Percentiles rank a stretch among this genome's conserved stretches.
These are phyloP conservation scores for Galbula dea DNA, from an alignment of 2,113 vertebrate genomes.

Conservation along the genomic window DNA sequence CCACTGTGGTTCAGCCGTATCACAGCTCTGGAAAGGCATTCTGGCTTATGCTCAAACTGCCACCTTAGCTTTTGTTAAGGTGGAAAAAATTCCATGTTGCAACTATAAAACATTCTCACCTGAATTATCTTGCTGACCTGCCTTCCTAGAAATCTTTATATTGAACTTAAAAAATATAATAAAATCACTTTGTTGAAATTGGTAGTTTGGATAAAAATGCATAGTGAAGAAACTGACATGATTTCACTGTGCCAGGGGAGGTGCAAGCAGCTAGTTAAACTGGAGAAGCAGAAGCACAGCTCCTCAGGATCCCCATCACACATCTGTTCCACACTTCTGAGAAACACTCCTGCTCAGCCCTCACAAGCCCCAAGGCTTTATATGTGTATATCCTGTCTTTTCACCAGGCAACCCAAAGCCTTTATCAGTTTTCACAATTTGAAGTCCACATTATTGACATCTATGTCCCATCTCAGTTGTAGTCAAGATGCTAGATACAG, in stretches of 20 bases:
- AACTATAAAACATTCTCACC: background rate
- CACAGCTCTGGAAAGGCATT: constrained; percentile 10
- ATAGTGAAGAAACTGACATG: background rate
- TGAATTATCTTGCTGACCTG: accelerated
- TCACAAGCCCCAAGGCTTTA: background rate
- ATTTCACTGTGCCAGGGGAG: background rate
- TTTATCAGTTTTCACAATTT: background rate
- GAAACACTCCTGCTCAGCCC: background rate
- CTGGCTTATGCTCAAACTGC: background rate
- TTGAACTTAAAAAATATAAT: background rate
- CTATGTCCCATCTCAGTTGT: accelerated
- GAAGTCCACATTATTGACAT: background rate
- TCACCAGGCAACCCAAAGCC: background rate
- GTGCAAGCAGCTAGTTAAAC: background rate
- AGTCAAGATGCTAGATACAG: background rate
- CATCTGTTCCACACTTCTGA: background rate
- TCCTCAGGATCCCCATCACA: background rate
- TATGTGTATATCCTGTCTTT: background rate
- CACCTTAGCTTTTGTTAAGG: accelerated
- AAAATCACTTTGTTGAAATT: background rate
- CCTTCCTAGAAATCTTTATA: background rate
- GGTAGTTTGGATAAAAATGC: background rate
- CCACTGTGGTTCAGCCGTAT: constrained; percentile 49
- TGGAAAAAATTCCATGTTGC: background rate
- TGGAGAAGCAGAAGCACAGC: background rate